Evolutionary conservation across 2,797 vertebrate species (phyloP).

Genomic region (Spinibarbus caldwelli): DNA sequence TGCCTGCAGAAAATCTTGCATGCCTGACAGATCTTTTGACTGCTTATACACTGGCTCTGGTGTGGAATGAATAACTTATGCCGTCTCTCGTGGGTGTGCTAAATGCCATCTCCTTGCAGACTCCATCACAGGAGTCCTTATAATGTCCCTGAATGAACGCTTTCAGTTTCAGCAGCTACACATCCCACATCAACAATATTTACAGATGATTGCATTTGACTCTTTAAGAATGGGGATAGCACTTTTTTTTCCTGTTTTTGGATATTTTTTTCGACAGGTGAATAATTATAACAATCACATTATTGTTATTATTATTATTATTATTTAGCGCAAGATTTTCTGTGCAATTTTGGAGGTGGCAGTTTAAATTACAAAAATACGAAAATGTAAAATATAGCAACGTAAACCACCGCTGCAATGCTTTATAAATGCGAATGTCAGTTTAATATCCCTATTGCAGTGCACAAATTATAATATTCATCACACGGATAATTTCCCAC

Average conservation of each 20-base stretch:
- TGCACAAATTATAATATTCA: neutral
- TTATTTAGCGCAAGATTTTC: too few species aligned
- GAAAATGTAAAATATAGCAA: neutral
- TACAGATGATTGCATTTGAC: constrained; percentile 57
- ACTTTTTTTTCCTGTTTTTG: neutral
- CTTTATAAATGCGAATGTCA: neutral
- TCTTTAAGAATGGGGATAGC: constrained; percentile 25
- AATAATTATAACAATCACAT: neutral
- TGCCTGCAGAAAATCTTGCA: constrained; percentile 9
- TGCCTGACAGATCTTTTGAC: constrained; percentile 10
- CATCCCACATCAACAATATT: constrained; percentile 71
- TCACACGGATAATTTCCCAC: neutral
- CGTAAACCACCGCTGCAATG: neutral
- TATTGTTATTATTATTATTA: neutral
- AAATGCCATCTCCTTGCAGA: constrained; percentile 75
- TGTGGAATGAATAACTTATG: constrained; percentile 72
- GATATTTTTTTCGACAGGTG: neutral
- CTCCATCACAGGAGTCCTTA: constrained; percentile 64
- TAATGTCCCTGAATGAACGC: constrained; percentile 69
- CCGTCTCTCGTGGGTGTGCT: constrained; percentile 75
- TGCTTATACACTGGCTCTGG: constrained; percentile 41
- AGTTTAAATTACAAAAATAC: neutral
- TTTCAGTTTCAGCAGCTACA: constrained; percentile 54
- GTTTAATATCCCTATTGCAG: neutral
- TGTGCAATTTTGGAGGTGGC: neutral